Percentiles rank a stretch among this genome's conserved stretches.
phyloP scores from a whole-genome alignment of 1,140 invertebrate species.

The Heterodera schachtii region DNA sequence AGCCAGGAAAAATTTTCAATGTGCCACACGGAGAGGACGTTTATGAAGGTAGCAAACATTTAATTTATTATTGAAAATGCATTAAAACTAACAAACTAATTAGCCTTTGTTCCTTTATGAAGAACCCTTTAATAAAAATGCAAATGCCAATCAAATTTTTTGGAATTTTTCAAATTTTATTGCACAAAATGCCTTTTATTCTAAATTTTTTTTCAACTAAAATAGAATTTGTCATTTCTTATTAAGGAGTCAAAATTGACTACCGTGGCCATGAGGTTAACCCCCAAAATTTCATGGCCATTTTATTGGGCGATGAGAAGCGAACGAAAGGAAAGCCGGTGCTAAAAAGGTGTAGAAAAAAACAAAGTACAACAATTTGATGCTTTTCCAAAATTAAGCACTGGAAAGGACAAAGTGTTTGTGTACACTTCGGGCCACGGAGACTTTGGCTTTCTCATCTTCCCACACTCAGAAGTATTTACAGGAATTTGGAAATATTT shows the following conservation, averaged over 20 bases:
- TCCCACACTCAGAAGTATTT: slow-evolving; percentile 66
- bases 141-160: no score
- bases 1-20: slow-evolving; percentile 72
- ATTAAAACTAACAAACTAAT: no score
- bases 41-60: slow-evolving; percentile 67
- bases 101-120: neutral
- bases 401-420: slow-evolving; percentile 41
- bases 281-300: slow-evolving; percentile 43
- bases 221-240: slow-evolving; percentile 64
- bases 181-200: no score
- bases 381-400: neutral
- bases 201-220: no score
- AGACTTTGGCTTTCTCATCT: slow-evolving; percentile 71
- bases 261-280: slow-evolving; percentile 67
- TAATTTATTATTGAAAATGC: no score
- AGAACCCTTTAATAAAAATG: neutral
- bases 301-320: slow-evolving; percentile 38
- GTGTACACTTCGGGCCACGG: slow-evolving; percentile 73
- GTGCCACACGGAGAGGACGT: slow-evolving; percentile 71
- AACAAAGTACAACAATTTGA: neutral
- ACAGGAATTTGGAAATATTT: no score
- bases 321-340: slow-evolving; percentile 43
- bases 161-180: no score
- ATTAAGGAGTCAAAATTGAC: slow-evolving; percentile 72
- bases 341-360: slow-evolving; percentile 62